Conservation (phyloP, 37 sponge, comb jelly and placozoan species). For the Eunapius fragilis region DNA sequence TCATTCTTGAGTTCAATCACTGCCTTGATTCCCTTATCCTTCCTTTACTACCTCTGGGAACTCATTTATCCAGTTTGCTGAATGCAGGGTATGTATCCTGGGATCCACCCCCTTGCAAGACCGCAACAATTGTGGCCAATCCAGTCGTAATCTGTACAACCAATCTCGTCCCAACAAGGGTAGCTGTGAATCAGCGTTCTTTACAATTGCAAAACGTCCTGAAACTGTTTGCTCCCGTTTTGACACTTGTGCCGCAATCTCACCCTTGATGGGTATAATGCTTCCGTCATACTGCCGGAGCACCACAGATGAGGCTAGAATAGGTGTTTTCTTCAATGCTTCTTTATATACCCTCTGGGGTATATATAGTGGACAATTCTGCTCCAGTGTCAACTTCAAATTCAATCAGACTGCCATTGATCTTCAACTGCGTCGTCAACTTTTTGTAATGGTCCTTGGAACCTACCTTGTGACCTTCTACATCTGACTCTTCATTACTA, state of each 20-base stretch:
- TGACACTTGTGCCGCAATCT: conserved; percentile 4
- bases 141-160: not conserved
- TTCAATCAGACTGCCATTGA: not conserved
- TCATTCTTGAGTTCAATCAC: not conserved
- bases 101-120: not conserved
- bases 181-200: not conserved
- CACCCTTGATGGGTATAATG: not conserved
- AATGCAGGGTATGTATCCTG: not conserved
- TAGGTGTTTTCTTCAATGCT: not conserved
- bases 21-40: conserved; percentile 1
- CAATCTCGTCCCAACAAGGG: conserved; percentile 7
- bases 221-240: not conserved
- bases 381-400: conserved; percentile 23
- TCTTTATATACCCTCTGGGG: too few relatives aligned
- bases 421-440: too few relatives aligned
- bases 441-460: not conserved
- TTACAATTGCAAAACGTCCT: conserved; percentile 2
- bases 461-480: too few relatives aligned
- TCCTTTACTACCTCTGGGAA: conserved; percentile 8
- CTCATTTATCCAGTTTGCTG: not conserved
- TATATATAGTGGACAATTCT: conserved; percentile 13
- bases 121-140: not conserved
- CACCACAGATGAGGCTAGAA: not conserved
- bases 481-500: too few relatives aligned
- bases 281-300: not conserved